A percentile compares a stretch with the other conserved stretches of the same genome.
phyloP scores from a whole-genome alignment of 2,797 vertebrate species.

The Amniataba percoides region DNA sequence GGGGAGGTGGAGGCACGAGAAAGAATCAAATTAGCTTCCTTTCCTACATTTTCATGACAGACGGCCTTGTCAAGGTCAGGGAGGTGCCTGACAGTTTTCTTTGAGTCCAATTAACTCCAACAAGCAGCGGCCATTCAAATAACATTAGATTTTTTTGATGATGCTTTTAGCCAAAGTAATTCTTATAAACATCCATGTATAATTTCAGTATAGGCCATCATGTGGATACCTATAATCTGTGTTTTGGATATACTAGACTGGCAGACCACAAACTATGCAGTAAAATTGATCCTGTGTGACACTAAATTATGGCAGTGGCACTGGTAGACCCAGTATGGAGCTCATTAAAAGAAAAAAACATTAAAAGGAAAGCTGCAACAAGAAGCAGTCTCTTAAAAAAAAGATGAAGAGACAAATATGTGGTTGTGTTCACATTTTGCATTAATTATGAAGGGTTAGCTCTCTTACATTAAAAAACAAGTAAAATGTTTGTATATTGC shows the following conservation, averaged over 20 bases:
- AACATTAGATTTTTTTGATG: conserved; percentile 17
- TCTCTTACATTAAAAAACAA: background rate
- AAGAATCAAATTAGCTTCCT: conserved; percentile 76
- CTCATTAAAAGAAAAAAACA: conserved; percentile 35
- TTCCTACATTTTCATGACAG: conserved; percentile 60
- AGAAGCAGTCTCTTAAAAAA: background rate
- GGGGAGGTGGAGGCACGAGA: conserved; percentile 52
- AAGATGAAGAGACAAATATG: background rate
- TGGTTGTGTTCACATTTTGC: conserved; percentile 9
- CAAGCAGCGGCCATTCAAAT: conserved; percentile 9
- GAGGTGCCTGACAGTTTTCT: conserved; percentile 27
- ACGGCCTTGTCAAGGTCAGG: conserved; percentile 65
- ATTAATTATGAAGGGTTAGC: background rate
- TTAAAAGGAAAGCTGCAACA: conserved; percentile 22
- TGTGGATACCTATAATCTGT: conserved; percentile 10
- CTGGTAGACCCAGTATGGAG: background rate
- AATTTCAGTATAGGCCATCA: background rate
- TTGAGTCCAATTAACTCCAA: conserved; percentile 38
- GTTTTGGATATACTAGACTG: background rate
- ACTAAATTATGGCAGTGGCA: background rate
- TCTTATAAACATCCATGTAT: background rate
- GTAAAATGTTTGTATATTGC: background rate
- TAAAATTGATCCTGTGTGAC: conserved; percentile 11
- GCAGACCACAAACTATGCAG: background rate
- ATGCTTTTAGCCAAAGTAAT: conserved; percentile 33